Conservation (phyloP, 2,888 invertebrate species). For the Torymus aiolomorphi region DNA sequence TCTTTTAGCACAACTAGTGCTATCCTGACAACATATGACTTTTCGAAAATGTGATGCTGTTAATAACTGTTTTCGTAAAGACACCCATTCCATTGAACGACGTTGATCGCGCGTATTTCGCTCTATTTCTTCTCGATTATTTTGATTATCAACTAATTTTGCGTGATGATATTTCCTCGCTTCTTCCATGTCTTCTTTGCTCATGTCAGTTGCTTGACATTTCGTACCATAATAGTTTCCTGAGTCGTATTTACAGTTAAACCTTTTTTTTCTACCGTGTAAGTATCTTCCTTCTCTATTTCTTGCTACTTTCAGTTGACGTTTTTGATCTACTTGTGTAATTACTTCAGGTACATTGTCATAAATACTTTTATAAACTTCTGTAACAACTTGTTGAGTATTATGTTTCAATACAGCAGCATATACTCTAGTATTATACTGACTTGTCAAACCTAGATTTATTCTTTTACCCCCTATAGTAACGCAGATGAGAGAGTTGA, state of each 20-base stretch:
- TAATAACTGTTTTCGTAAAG: constrained; percentile 50
- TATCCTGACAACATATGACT: constrained; percentile 43
- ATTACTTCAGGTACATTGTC: constrained; percentile 10
- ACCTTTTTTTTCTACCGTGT: constrained; percentile 47
- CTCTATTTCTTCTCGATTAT: constrained; percentile 51
- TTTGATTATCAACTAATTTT: constrained; percentile 45
- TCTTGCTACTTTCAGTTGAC: not conserved
- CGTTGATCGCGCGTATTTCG: constrained; percentile 52
- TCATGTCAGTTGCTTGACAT: constrained; percentile 54
- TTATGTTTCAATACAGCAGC: too few species aligned
- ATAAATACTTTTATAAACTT: constrained; percentile 1
- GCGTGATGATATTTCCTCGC: constrained; percentile 43
- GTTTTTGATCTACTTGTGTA: not conserved
- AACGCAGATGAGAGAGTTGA: too few species aligned
- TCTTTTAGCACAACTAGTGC: too few species aligned
- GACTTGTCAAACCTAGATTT: constrained; percentile 1
- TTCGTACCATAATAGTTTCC: constrained; percentile 57
- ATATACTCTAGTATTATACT: constrained; percentile 18
- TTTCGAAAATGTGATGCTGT: constrained; percentile 59
- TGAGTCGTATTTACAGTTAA: not conserved
- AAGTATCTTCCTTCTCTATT: not conserved
- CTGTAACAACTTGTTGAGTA: constrained; percentile 33
- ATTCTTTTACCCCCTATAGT: constrained; percentile 23
- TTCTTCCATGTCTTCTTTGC: constrained; percentile 30
- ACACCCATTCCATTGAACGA: constrained; percentile 47